Evolutionary conservation across 2,888 invertebrate species (phyloP).

Genomic region (Polydrusus pterygomalis): DNA sequence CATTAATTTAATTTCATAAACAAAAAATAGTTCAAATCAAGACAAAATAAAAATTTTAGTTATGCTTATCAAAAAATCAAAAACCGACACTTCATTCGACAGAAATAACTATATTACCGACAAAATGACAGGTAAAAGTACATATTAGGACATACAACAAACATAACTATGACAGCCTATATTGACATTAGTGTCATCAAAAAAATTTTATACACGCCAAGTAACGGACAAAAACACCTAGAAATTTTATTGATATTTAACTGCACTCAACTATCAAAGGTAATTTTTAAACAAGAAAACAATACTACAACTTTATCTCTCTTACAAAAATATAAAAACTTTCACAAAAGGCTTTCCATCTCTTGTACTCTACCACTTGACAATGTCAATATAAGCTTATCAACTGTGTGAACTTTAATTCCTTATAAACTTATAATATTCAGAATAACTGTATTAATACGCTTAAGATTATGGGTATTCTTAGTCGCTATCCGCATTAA

Average conservation of each 20-base stretch:
- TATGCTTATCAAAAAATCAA: background rate
- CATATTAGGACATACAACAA: slow-evolving; percentile 18
- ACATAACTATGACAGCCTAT: slow-evolving; percentile 9
- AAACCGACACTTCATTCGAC: slow-evolving; percentile 8
- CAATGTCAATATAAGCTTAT: background rate
- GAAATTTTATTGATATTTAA: background rate
- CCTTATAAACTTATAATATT: slow-evolving; percentile 23
- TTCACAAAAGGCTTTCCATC: too few species aligned
- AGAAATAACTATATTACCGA: slow-evolving; percentile 10
- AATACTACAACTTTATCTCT: too few species aligned
- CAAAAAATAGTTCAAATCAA: slow-evolving; percentile 12
- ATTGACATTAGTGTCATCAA: slow-evolving; percentile 14
- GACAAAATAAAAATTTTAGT: slow-evolving; percentile 6
- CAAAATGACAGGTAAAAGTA: slow-evolving; percentile 23
- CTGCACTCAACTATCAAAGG: too few species aligned
- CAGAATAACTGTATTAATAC: slow-evolving; percentile 21
- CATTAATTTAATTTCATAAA: slow-evolving; percentile 35
- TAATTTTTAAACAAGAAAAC: too few species aligned
- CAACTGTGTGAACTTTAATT: slow-evolving; percentile 23
- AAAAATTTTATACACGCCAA: too few species aligned
- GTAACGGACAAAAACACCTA: background rate
- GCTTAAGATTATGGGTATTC: slow-evolving; percentile 18
- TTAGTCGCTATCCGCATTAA: slow-evolving; percentile 68
- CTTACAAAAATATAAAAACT: too few species aligned
- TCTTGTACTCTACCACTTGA: too few species aligned